Evolutionary conservation across 2,888 invertebrate genomes (phyloP).

Genomic region (Lutraria lutraria): DNA sequence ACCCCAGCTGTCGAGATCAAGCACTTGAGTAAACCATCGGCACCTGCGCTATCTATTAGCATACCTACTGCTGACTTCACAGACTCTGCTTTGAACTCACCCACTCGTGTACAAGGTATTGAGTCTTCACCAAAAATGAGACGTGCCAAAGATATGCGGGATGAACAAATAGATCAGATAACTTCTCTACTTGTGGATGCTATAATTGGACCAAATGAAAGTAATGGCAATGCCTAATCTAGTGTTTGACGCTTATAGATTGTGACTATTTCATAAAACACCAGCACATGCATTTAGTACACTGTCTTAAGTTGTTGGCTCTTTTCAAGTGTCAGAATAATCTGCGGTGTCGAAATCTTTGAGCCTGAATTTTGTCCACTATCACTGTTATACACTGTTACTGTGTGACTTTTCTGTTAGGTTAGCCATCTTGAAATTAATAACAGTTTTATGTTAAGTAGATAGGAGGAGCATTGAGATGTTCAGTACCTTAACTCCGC

Average conservation of each 20-base stretch:
- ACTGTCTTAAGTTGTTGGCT: neutral
- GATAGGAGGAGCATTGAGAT: too few relatives aligned
- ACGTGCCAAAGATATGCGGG: constrained; percentile 71
- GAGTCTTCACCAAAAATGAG: constrained; percentile 61
- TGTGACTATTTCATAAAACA: neutral
- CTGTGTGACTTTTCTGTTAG: too few relatives aligned
- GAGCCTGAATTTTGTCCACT: neutral
- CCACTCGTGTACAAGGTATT: constrained; percentile 43
- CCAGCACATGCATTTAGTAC: constrained; percentile 14
- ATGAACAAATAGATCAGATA: constrained; percentile 78
- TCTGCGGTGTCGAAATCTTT: neutral
- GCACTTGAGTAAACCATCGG: constrained; percentile 49
- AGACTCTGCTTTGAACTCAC: constrained; percentile 75
- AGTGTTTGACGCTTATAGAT: neutral
- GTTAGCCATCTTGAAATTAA: too few relatives aligned
- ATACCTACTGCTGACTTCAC: constrained; percentile 81
- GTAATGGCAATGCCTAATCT: neutral
- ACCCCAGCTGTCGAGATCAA: constrained; percentile 53
- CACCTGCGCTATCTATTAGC: constrained; percentile 75
- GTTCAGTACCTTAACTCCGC: too few relatives aligned
- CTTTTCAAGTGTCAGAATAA: neutral
- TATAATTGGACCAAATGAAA: constrained; percentile 58
- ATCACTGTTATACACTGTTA: neutral
- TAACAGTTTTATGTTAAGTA: too few relatives aligned
- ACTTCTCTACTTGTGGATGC: constrained; percentile 72